Base-by-base conservation (phyloP, 1,140 invertebrate genomes). In the Steinernema feltiae region DNA sequence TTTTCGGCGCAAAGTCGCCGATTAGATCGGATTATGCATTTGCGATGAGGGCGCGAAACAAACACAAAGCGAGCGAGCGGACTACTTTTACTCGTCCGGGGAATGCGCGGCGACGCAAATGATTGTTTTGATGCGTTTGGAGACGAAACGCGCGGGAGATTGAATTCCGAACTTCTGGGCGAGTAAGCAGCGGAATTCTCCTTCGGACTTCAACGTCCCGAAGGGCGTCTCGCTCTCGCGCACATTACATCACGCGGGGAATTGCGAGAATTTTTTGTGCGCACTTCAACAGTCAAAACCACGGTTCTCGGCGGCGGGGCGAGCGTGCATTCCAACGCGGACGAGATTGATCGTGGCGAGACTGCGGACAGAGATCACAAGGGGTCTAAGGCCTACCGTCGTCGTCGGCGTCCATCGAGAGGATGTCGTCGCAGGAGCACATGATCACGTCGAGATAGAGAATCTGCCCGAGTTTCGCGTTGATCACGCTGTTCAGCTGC, bases 401-500 rank as follows among this genome's bases (percentile, higher is more conserved):
- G 24, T 63, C 53, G 53, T 63, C 53, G 53, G 53, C 53, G 53
- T 63, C 53, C 53, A 63, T 21, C 7, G 53, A 63, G 53, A 63
- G 53, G 24, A 63, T 63, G 53, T 63, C 53, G 24, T 63, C 53
- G 15, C 7, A 3, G 24, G 7, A 15, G 53, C 53, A 63, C 53
- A 63, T 63, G 53, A 63, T 63, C 12, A 63, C 53, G 53, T 63
- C 53, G 7, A 63, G 24, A 27, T 63, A 63, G 3, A 63, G 53
- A n/a, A 63, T 63, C 53, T 63, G 53, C 12, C 24, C 53, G 12
- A 63, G 53, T 21, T 63, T 63, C 53, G 53, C 15, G 24, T 63
- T 21, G 15, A 63, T 21, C 12, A 63, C 24, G 7, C 53, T 7
- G 53, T 27, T 63, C 53, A 63, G 53, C 24, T 63, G 53, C 12